A percentile compares a stretch with the other conserved stretches of the same genome.
phyloP scores from a whole-genome alignment of 1,140 invertebrate genomes.

The Tachypleus tridentatus region DNA sequence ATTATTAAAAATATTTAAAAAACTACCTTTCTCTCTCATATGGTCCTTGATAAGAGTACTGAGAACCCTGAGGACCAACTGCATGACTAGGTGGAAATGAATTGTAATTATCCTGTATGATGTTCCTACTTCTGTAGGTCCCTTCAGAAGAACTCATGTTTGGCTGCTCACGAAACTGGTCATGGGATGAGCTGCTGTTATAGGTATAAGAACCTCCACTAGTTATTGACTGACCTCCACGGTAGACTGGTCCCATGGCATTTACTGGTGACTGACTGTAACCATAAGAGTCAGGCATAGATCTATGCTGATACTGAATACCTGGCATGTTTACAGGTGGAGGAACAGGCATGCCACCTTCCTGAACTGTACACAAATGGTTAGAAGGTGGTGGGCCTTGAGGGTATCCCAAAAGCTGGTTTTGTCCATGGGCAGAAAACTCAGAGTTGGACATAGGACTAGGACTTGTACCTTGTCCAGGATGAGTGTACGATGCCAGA shows the following conservation, averaged over 20 bases:
- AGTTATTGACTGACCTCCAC: slow-evolving; percentile 10
- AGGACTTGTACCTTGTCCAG: no score
- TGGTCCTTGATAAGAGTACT: slow-evolving; percentile 14
- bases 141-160: slow-evolving; percentile 11
- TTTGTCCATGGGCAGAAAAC: no score
- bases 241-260: slow-evolving; percentile 10
- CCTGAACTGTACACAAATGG: no score
- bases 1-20: background rate
- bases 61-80: slow-evolving; percentile 11
- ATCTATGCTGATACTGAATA: slow-evolving; percentile 12
- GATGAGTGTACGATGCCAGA: no score
- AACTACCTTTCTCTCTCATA: slow-evolving; percentile 17
- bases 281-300: slow-evolving; percentile 10
- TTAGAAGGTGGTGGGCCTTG: no score
- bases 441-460: no score
- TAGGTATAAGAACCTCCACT: slow-evolving; percentile 4
- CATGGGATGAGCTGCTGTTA: slow-evolving; percentile 11
- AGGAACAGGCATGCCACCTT: no score
- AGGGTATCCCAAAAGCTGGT: no score
- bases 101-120: slow-evolving; percentile 14
- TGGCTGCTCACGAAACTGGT: slow-evolving; percentile 15
- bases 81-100: slow-evolving; percentile 17
- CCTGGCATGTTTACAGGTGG: slow-evolving; percentile 2
- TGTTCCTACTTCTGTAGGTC: slow-evolving; percentile 10
- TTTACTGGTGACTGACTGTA: slow-evolving; percentile 13